A percentile compares a stretch with the other conserved stretches of the same genome.
phyloP scores from a whole-genome alignment of 2,113 vertebrate species.

The Anthoscopus minutus region DNA sequence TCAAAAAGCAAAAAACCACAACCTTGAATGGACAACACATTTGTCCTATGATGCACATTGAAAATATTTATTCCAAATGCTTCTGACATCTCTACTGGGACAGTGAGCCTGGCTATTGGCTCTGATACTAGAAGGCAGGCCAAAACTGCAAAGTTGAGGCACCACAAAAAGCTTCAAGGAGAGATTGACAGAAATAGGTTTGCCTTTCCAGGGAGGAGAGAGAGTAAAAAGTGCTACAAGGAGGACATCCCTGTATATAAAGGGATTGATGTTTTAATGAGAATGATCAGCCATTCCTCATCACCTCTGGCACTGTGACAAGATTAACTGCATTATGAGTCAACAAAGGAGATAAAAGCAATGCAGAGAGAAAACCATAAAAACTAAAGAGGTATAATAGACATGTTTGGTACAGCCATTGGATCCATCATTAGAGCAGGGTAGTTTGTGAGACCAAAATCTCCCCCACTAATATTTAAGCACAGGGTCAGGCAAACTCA shows the following conservation, averaged over 20 bases:
- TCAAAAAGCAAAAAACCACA: background rate
- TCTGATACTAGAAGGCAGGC: background rate
- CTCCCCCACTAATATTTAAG: background rate
- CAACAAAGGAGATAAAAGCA: background rate
- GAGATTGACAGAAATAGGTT: background rate
- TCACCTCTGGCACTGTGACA: background rate
- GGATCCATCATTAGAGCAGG: background rate
- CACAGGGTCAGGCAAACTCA: background rate
- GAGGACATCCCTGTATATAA: background rate
- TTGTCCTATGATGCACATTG: background rate
- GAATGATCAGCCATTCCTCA: background rate
- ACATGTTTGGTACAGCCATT: background rate
- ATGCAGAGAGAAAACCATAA: background rate
- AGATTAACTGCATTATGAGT: background rate
- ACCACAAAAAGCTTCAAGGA: accelerated
- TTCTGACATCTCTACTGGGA: background rate
- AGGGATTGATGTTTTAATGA: background rate
- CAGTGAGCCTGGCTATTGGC: background rate
- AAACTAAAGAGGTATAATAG: background rate
- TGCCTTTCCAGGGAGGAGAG: background rate
- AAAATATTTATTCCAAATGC: background rate
- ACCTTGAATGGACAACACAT: background rate
- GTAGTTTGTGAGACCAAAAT: background rate
- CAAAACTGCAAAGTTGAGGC: background rate
- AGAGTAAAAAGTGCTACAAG: background rate